phyloP scores from a whole-genome alignment of 2,113 vertebrate species.

The Xyrauchen texanus region DNA sequence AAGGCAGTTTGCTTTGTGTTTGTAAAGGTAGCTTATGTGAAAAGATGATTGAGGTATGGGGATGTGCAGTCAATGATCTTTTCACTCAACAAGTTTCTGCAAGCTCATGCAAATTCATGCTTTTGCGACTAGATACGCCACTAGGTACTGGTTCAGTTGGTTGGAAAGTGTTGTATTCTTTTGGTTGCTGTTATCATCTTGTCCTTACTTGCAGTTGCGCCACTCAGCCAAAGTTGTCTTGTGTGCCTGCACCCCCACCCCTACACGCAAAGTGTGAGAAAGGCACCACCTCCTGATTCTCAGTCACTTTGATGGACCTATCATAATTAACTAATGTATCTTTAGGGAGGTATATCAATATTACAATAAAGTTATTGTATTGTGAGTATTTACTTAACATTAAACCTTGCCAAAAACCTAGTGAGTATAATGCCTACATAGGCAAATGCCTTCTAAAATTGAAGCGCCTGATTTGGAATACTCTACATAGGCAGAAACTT shows the following conservation, averaged over 20 bases:
- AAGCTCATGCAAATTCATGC: neutral
- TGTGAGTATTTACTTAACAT: no score
- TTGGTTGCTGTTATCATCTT: constrained; percentile 52
- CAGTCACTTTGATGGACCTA: constrained; percentile 68
- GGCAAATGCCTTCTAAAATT: no score
- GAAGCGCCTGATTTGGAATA: no score
- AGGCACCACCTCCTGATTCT: constrained; percentile 72
- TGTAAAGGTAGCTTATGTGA: neutral
- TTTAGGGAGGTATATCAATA: neutral
- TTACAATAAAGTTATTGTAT: neutral
- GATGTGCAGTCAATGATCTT: neutral
- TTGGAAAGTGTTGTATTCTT: constrained; percentile 8
- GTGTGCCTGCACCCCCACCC: constrained; percentile 63
- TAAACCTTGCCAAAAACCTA: no score
- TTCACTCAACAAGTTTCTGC: neutral
- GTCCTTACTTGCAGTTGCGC: constrained; percentile 54
- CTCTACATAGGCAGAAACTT: no score
- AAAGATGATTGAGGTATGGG: neutral
- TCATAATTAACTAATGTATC: constrained; percentile 30
- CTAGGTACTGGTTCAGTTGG: neutral
- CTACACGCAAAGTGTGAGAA: constrained; percentile 72
- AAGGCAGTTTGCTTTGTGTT: neutral
- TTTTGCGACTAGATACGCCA: neutral
- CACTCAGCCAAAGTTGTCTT: constrained; percentile 49
- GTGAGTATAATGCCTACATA: no score